Evolutionary conservation across 2,797 vertebrate genomes (phyloP).

Genomic region (Eurystomus glaucurus): DNA sequence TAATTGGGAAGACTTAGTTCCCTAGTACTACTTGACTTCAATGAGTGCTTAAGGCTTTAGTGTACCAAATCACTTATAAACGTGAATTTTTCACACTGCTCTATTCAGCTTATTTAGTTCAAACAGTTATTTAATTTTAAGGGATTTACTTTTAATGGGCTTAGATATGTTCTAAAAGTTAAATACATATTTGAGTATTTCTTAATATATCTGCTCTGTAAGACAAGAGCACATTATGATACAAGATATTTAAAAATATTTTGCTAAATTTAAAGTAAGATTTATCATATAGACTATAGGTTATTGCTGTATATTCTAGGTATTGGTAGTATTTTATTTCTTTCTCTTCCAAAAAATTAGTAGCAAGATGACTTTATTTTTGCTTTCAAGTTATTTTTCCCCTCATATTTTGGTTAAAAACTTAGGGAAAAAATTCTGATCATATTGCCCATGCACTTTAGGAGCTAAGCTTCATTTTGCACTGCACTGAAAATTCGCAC

Average conservation of each 20-base stretch:
- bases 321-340: neutral
- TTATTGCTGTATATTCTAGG: neutral
- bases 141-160: neutral
- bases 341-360: neutral
- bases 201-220: neutral
- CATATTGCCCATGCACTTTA: neutral
- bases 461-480: neutral
- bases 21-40: neutral
- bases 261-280: neutral
- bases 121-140: neutral
- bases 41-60: neutral
- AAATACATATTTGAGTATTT: neutral
- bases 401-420: neutral
- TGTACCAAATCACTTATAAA: neutral
- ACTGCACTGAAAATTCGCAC: rapidly evolving
- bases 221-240: neutral
- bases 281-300: neutral
- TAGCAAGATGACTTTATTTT: neutral
- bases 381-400: rapidly evolving
- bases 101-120: neutral
- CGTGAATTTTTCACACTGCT: neutral
- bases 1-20: neutral
- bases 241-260: neutral
- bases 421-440: neutral
- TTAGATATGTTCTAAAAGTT: neutral